These are phyloP conservation scores for Hypolimnas misippus DNA, from an alignment of 2,888 invertebrate species.

Conservation along the genomic window DNA sequence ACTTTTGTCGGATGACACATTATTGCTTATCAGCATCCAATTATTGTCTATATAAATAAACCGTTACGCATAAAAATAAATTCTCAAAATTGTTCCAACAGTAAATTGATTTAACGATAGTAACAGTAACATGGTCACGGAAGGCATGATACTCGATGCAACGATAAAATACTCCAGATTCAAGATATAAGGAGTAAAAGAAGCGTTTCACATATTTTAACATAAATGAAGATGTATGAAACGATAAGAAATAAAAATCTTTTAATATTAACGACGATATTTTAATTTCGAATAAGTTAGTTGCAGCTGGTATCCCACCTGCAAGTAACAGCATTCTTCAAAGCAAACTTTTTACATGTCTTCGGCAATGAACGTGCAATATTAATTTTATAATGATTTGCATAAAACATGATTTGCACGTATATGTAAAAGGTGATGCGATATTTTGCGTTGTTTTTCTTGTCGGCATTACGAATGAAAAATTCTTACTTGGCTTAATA, in stretches of 20 bases:
- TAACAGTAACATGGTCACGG: neutral
- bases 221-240: slow-evolving; percentile 16
- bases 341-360: slow-evolving; percentile 12
- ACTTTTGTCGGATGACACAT: too few species aligned
- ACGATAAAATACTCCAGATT: neutral
- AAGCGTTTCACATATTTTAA: slow-evolving; percentile 27
- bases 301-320: slow-evolving; percentile 24
- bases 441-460: neutral
- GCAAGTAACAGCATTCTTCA: slow-evolving; percentile 9
- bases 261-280: slow-evolving; percentile 27
- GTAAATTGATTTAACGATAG: neutral
- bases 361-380: neutral
- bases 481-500: neutral
- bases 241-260: slow-evolving; percentile 16
- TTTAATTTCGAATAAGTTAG: slow-evolving; percentile 6
- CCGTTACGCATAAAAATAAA: neutral
- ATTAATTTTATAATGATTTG: slow-evolving; percentile 17
- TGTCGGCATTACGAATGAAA: neutral
- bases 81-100: neutral
- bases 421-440: slow-evolving; percentile 9
- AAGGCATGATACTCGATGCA: neutral
- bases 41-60: too few species aligned
- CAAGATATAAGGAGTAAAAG: neutral
- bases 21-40: too few species aligned
- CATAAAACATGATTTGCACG: slow-evolving; percentile 18